These are phyloP conservation scores for Agrypnia vestita DNA, from an alignment of 1,140 invertebrate genomes.

Conservation along the genomic window DNA sequence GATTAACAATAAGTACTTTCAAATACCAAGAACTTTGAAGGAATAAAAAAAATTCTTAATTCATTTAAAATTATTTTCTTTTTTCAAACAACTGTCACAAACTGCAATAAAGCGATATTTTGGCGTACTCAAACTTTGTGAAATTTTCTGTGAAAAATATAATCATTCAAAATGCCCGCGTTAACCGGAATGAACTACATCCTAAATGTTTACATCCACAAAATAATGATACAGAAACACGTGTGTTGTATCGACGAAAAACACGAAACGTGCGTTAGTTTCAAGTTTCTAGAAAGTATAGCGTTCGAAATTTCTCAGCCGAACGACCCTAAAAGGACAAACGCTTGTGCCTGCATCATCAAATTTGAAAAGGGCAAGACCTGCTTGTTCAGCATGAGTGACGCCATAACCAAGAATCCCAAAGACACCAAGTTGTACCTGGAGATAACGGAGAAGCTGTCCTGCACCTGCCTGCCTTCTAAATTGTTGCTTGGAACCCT, in stretches of 20 bases:
- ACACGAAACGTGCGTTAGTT: constrained; percentile 32
- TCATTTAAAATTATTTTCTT: no score
- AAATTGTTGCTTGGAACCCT: constrained; percentile 1
- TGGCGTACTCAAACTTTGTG: no score
- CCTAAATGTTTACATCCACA: constrained; percentile 29
- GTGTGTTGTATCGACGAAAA: constrained; percentile 36
- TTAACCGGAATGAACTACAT: constrained; percentile 3
- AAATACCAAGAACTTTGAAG: no score
- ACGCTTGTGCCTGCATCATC: constrained; percentile 8
- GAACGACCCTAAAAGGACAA: not conserved
- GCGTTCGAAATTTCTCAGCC: constrained; percentile 7
- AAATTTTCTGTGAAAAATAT: no score
- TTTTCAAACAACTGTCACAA: no score
- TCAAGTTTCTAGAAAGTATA: constrained; percentile 14
- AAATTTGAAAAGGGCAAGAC: constrained; percentile 35
- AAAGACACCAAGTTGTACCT: constrained; percentile 1
- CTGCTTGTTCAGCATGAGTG: not conserved
- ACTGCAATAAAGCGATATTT: no score
- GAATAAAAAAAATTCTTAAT: no score
- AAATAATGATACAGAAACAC: constrained; percentile 19
- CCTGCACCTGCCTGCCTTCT: constrained; percentile 34
- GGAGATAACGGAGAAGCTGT: constrained; percentile 26
- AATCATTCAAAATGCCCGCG: not conserved
- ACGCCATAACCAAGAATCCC: not conserved
- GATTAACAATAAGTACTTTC: no score